Evolutionary conservation across 1,140 invertebrate genomes (phyloP).

Genomic region (Micrasema minimum): DNA sequence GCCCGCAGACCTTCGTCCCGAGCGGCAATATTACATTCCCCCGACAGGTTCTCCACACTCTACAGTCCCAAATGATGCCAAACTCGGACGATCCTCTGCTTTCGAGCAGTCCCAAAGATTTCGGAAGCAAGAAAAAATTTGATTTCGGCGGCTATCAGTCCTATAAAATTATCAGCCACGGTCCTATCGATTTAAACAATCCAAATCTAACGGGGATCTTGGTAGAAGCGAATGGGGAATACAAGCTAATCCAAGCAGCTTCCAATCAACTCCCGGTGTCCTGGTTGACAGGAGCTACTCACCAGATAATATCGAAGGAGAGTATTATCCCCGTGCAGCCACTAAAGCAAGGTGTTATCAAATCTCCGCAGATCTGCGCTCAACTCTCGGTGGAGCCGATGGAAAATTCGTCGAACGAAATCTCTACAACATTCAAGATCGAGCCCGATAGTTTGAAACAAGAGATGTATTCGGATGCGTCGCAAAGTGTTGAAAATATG

Average conservation of each 20-base stretch:
- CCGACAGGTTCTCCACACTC: slow-evolving; percentile 50
- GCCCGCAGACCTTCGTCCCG: slow-evolving; percentile 48
- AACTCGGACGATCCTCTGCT: slow-evolving; percentile 86
- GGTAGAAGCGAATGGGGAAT: slow-evolving; percentile 73
- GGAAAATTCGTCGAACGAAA: slow-evolving; percentile 32
- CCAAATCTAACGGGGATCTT: slow-evolving; percentile 71
- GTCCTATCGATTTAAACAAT: slow-evolving; percentile 69
- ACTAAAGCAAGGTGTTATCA: slow-evolving; percentile 42
- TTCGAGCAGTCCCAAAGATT: slow-evolving; percentile 84
- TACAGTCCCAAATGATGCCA: slow-evolving; percentile 83
- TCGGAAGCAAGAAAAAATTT: slow-evolving; percentile 72
- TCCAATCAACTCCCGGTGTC: slow-evolving; percentile 55
- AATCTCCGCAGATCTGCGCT: slow-evolving; percentile 21
- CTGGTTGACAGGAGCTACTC: slow-evolving; percentile 47
- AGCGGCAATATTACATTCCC: slow-evolving; percentile 63
- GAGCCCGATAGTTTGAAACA: slow-evolving; percentile 48
- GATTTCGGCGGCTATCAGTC: slow-evolving; percentile 69
- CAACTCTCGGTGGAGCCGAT: slow-evolving; percentile 7
- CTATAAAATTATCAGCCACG: slow-evolving; percentile 73
- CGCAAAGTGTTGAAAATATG: slow-evolving; percentile 58
- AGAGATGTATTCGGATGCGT: slow-evolving; percentile 19
- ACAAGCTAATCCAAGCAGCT: slow-evolving; percentile 72
- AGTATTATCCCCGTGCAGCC: slow-evolving; percentile 41
- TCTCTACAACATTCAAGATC: slow-evolving; percentile 44
- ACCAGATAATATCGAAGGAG: slow-evolving; percentile 50